These are phyloP conservation scores for Fopius arisanus DNA, from an alignment of 1,140 invertebrate species.

Conservation along the genomic window DNA sequence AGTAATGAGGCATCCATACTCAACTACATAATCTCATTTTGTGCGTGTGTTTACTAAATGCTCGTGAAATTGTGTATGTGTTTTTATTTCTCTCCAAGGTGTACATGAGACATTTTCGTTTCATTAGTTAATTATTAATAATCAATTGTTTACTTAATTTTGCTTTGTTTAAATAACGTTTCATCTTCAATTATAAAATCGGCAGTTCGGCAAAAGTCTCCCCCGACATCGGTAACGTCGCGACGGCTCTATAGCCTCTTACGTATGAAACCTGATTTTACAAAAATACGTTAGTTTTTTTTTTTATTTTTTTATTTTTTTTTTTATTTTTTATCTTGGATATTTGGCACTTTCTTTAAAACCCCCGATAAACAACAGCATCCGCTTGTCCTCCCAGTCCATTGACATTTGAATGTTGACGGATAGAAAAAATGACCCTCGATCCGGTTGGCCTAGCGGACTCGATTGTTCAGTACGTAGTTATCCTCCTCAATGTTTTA, in stretches of 20 bases:
- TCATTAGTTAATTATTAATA: slow-evolving; percentile 21
- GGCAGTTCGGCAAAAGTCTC: slow-evolving; percentile 55
- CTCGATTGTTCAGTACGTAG: slow-evolving; percentile 1
- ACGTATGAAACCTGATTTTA: slow-evolving; percentile 65
- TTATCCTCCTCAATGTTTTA: slow-evolving; percentile 4
- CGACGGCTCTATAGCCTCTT: slow-evolving; percentile 39
- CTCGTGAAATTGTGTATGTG: slow-evolving; percentile 17
- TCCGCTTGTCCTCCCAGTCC: slow-evolving; percentile 6
- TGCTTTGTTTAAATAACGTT: slow-evolving; percentile 20
- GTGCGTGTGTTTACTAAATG: slow-evolving; percentile 29
- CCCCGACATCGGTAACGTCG: slow-evolving; percentile 18
- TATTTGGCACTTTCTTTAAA: slow-evolving; percentile 62
- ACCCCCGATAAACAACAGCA: background rate
- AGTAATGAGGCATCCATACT: slow-evolving; percentile 14
- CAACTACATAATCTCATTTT: slow-evolving; percentile 1
- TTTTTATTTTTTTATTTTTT: slow-evolving; percentile 9
- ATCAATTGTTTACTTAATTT: slow-evolving; percentile 21
- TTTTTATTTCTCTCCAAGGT: background rate
- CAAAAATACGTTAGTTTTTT: slow-evolving; percentile 65
- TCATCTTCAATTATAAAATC: slow-evolving; percentile 54
- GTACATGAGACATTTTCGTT: slow-evolving; percentile 12
- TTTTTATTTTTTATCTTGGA: slow-evolving; percentile 44
- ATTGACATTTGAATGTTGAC: background rate
- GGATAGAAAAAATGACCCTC: background rate
- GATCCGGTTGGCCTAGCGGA: background rate